Conservation (phyloP, 2,113 vertebrate genomes). For the Jacana jacana region DNA sequence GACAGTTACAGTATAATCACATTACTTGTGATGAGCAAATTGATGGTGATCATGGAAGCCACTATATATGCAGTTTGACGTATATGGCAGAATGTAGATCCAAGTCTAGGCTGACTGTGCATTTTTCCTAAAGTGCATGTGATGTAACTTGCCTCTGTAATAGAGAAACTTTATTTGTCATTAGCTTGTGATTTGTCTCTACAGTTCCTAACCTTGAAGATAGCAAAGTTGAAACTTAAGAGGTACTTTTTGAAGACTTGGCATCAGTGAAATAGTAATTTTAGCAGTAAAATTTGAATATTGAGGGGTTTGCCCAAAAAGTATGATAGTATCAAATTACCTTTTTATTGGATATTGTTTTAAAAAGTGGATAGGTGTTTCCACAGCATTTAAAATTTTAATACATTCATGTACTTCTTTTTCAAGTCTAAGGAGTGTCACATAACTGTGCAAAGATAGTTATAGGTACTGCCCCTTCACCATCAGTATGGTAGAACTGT, state of each 20-base stretch:
- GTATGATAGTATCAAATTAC: background rate
- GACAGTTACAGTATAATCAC: background rate
- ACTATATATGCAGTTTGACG: background rate
- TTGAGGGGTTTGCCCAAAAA: background rate
- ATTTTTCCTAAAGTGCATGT: background rate
- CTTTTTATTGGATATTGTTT: background rate
- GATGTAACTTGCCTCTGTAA: background rate
- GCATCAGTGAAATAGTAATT: background rate
- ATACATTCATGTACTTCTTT: background rate
- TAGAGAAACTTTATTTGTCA: background rate
- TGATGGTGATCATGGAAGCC: background rate
- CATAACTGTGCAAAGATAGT: background rate
- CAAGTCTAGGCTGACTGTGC: background rate
- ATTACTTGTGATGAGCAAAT: background rate
- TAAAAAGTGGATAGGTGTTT: background rate
- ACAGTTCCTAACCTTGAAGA: background rate
- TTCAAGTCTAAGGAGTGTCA: background rate
- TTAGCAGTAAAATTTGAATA: background rate
- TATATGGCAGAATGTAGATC: background rate
- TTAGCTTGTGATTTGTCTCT: background rate
- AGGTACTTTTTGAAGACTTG: background rate
- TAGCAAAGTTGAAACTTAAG: background rate
- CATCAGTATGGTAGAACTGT: background rate
- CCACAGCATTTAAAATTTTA: background rate
- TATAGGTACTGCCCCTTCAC: background rate